Evolutionary conservation across 1,140 invertebrate genomes (phyloP), one percentile per base, ranked within the genome.

Genomic region (Pachyrhynchus sulphureomaculatus): DNA sequence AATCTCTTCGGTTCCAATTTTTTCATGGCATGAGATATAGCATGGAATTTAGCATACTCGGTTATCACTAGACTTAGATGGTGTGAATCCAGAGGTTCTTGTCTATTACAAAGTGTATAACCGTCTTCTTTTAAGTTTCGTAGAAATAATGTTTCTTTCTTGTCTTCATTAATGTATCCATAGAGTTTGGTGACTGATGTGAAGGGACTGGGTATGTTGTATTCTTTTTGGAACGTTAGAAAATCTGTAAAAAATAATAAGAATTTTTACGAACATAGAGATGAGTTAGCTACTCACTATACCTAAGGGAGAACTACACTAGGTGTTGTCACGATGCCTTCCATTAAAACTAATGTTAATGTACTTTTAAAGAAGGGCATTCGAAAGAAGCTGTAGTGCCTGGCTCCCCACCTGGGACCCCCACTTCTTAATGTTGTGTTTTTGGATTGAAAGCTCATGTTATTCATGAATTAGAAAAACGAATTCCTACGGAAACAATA

Each of bases 21-120:
- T 62, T 78, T 81, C 29, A 83, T 68, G 0, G 78, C 79, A 60
- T 80, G 76, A 0, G 81, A 80, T 0, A 80, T 51, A 1, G 82
- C 82, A 68, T 86, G 84, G 6, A 83, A 76, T 49, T 76, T 78
- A 3, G 76, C 83, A 62, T 85, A 77, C 15, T 75, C 76, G 33
- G 75, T 71, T 23, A 85, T 74, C 0, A 79, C 75, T 3, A 79
- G 42, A 8, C 56, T 69, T 2, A 81, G 69, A 63, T 82, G 79
- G 1, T 79, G 72, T 10, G 74, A 56, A 13, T 78, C 71, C 8
- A 85, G 65, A 4, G 79, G 69, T 8, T 70, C 54, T 8, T 76
- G 75, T 47, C 81, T 75, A 65, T 83, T 72, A 47, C 76, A 71
- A 64, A 85, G 71, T n/a, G 41, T 49, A 63, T 75, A 85, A 2